phyloP scores from a whole-genome alignment of 2,888 invertebrate species.

The Tetropium fuscum region DNA sequence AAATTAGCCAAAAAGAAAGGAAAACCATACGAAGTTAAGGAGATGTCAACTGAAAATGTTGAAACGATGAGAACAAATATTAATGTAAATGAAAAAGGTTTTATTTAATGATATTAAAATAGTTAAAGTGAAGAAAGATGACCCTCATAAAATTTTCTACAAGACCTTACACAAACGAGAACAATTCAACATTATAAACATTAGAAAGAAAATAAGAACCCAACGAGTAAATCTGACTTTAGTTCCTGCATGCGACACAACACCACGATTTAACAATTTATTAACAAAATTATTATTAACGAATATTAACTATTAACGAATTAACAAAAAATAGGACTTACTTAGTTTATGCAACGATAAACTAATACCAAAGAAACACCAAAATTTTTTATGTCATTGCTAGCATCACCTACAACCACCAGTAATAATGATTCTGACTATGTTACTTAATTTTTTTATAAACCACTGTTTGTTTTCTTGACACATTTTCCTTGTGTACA shows the following conservation, averaged over 20 bases:
- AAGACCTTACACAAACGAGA: background rate
- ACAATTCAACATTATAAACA: background rate
- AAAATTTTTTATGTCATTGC: background rate
- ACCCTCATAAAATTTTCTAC: background rate
- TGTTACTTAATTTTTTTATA: background rate
- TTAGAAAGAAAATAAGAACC: background rate
- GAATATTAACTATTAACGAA: no score
- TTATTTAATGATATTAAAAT: conserved; percentile 1
- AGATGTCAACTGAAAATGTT: no score
- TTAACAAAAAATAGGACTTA: background rate
- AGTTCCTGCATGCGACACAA: background rate
- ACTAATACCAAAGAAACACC: background rate
- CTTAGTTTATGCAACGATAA: no score
- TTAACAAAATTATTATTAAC: no score
- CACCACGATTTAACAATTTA: no score
- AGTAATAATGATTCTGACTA: background rate
- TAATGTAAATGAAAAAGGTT: no score
- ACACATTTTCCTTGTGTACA: background rate
- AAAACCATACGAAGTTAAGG: no score
- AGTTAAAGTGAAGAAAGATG: background rate
- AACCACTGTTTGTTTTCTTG: background rate
- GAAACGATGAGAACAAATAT: no score
- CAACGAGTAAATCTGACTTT: background rate
- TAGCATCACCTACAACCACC: background rate
- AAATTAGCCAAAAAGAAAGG: no score